phyloP scores from a whole-genome alignment of 2,888 invertebrate species.

The Leuctra nigra region DNA sequence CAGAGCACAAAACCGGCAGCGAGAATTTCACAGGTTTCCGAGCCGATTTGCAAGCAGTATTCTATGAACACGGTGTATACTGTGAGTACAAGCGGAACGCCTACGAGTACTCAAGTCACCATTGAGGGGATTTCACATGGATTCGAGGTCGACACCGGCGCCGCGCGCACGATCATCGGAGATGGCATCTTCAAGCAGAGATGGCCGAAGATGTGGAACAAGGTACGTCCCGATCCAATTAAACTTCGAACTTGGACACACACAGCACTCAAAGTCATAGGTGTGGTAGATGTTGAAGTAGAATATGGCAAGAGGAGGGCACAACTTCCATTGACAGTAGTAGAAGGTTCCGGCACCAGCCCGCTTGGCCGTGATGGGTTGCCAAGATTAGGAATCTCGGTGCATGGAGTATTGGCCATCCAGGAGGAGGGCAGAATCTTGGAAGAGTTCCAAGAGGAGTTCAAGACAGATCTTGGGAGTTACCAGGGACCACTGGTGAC shows the following conservation, averaged over 20 bases:
- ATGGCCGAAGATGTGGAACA: not conserved
- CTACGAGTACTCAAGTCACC: not conserved
- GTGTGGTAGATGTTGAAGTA: not conserved
- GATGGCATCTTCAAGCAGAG: not conserved
- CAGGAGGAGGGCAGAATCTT: conserved; percentile 26
- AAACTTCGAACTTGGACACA: not conserved
- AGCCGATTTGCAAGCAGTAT: not conserved
- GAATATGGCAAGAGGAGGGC: not conserved
- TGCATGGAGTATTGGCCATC: not conserved
- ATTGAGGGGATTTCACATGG: not conserved
- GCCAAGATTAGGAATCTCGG: not conserved
- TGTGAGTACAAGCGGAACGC: too few species aligned
- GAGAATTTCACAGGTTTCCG: too few species aligned
- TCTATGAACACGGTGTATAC: too few species aligned
- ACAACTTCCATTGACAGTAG: not conserved
- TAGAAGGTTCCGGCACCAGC: not conserved
- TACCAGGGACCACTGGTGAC: not conserved
- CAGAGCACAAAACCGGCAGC: too few species aligned
- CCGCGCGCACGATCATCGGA: not conserved
- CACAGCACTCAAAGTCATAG: not conserved
- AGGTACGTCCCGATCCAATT: not conserved
- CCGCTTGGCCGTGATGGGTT: not conserved
- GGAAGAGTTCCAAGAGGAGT: not conserved
- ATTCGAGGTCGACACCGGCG: not conserved
- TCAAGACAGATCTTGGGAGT: not conserved